phyloP scores from a whole-genome alignment of 2,113 vertebrate species.

The Apodemus speciosus region DNA sequence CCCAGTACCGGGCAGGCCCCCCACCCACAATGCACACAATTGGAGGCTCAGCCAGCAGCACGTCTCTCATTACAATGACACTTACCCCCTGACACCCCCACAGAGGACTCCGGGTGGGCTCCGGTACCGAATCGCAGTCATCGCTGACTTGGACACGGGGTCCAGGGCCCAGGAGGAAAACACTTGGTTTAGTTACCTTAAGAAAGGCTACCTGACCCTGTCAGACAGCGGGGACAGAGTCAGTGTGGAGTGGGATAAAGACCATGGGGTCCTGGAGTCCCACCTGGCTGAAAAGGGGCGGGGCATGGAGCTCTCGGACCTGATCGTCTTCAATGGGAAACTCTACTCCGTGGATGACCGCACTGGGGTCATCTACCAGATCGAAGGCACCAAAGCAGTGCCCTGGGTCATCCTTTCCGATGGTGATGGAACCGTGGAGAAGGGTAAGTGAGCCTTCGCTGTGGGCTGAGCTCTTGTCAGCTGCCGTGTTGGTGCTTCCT shows the following conservation, averaged over 20 bases:
- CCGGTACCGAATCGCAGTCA: slow-evolving; percentile 93
- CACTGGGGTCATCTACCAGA: slow-evolving; percentile 93
- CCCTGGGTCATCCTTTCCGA: slow-evolving; percentile 97
- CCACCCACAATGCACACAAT: slow-evolving; percentile 38
- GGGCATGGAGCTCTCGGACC: slow-evolving; percentile 97
- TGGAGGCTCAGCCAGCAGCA: slow-evolving; percentile 62
- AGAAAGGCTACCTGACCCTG: slow-evolving; percentile 92
- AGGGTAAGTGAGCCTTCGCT: slow-evolving; percentile 87
- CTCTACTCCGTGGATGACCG: slow-evolving; percentile 95
- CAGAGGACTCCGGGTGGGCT: slow-evolving; percentile 89
- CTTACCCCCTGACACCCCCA: slow-evolving; percentile 92
- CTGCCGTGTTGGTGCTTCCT: rapidly evolving
- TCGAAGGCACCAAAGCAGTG: slow-evolving; percentile 90
- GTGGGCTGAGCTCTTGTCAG: rapidly evolving
- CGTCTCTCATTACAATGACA: slow-evolving; percentile 89
- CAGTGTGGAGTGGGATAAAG: slow-evolving; percentile 91
- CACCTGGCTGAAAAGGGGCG: slow-evolving; percentile 96
- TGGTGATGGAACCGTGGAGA: slow-evolving; percentile 92
- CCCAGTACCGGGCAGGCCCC: slow-evolving; percentile 60
- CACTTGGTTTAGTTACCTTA: slow-evolving; percentile 97
- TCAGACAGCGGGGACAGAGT: slow-evolving; percentile 90
- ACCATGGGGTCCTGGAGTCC: slow-evolving; percentile 88
- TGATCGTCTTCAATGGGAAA: slow-evolving; percentile 94
- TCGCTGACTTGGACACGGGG: slow-evolving; percentile 93
- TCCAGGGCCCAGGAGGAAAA: slow-evolving; percentile 87